Conservation (phyloP, 2,888 invertebrate genomes). For the Ditula angustiorana region DNA sequence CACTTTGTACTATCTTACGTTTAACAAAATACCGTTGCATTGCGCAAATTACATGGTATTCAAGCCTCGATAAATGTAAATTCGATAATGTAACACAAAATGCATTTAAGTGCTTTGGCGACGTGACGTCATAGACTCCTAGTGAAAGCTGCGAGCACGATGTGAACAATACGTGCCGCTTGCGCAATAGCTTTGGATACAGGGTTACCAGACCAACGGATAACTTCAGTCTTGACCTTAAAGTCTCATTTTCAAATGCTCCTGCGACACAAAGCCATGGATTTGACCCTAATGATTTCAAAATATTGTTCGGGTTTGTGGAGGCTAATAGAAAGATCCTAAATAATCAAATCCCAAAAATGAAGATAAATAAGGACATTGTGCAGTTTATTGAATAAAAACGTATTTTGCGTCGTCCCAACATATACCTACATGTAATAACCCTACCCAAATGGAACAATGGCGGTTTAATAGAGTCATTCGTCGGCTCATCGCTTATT, state of each 20-base stretch:
- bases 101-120: slow-evolving; percentile 71
- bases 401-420: slow-evolving; percentile 18
- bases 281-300: background rate
- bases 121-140: slow-evolving; percentile 69
- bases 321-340: no score
- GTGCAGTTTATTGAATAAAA: background rate
- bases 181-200: slow-evolving; percentile 75
- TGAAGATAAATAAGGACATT: background rate
- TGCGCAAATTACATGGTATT: slow-evolving; percentile 59
- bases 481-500: slow-evolving; percentile 84
- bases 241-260: slow-evolving; percentile 13
- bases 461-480: slow-evolving; percentile 83
- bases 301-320: background rate
- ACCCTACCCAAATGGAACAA: slow-evolving; percentile 65
- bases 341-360: background rate
- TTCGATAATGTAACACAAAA: slow-evolving; percentile 70
- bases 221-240: slow-evolving; percentile 25
- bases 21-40: slow-evolving; percentile 56
- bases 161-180: slow-evolving; percentile 80
- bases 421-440: slow-evolving; percentile 42
- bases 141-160: slow-evolving; percentile 73
- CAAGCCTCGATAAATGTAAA: slow-evolving; percentile 71
- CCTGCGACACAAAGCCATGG: background rate
- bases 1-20: slow-evolving; percentile 20
- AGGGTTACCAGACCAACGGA: slow-evolving; percentile 35